Conservation (phyloP, 2,113 vertebrate genomes). For the Solea solea region DNA sequence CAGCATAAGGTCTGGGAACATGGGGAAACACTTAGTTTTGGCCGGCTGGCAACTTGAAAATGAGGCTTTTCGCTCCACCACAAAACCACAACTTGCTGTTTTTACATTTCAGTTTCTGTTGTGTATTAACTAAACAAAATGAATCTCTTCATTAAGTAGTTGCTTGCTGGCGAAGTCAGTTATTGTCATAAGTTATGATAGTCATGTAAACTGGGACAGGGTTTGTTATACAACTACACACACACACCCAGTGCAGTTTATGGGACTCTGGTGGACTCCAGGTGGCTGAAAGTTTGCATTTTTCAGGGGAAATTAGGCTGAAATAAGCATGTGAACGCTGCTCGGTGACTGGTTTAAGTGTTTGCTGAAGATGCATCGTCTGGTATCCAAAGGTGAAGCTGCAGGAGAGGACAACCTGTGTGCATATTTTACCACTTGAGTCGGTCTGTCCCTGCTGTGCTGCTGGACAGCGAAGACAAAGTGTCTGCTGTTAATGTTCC, state of each 20-base stretch:
- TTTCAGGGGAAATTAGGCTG: background rate
- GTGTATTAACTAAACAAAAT: background rate
- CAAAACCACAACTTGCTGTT: background rate
- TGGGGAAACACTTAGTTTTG: background rate
- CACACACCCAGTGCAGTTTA: background rate
- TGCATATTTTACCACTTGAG: background rate
- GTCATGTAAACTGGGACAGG: background rate
- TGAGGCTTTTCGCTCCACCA: background rate
- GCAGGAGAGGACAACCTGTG: background rate
- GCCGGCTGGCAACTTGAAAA: background rate
- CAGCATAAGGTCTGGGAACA: background rate
- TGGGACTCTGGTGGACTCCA: background rate
- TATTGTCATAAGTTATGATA: background rate
- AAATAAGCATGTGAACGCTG: background rate
- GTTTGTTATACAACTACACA: background rate
- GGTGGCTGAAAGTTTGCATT: background rate
- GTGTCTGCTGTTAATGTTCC: too few species aligned
- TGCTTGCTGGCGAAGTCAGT: background rate
- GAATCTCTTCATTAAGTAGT: background rate
- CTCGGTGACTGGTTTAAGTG: background rate
- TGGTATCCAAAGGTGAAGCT: background rate
- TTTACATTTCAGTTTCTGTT: background rate
- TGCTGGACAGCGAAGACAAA: background rate
- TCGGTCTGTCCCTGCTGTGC: background rate
- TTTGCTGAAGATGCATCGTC: background rate